Base-by-base conservation (phyloP, 2,113 vertebrate species). In the Campylomormyrus numenius region DNA sequence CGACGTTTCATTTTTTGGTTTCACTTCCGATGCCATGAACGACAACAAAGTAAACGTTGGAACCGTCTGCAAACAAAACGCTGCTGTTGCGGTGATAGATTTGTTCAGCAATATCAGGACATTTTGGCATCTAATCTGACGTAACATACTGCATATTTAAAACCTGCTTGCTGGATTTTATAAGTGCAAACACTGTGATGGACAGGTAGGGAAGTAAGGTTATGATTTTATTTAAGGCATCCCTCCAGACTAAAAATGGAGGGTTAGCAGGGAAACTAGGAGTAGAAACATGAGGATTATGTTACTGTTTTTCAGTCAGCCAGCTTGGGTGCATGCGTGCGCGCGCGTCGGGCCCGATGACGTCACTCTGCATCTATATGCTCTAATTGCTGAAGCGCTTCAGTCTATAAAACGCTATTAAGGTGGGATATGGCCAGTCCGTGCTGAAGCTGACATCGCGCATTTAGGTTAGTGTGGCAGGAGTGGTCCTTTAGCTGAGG, bases 371-470 rank as follows among this genome's bases (percentile, higher is more conserved):
- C 46, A 84, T 24, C 48, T 58, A 17, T 9, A 90, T 46, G 11
- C 80, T 74, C 83, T 53, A 90, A 90, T 89, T 90, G 80, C 87
- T 83, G 17, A 35, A 88, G 50, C 7, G 83, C 86, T 48, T 89
- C 31, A 3, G 85, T n/a, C 89, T 95, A 95, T 95, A 93, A 94
- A 96, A 94, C 92, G 91, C 89, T 92, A 46, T 77, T 92, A 88
- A 88, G 88, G 19, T 3, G 88, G 66, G 89, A 9, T 0, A 11
- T 0, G 35, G 53, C 17, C 1, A 91, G 87, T 92, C 93, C 94
- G 48, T 66, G 89, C 11, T 74, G 80, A 77, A 52, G 90, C 24
- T 19, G 77, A 88, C 92, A 89, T 89, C 91, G 88, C 15, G 50
- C 92, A 53, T 90, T 53, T 49, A 80, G 86, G 48, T 62, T 39